phyloP scores from a whole-genome alignment of 2,888 invertebrate genomes.

The Rhogogaster chlorosoma region DNA sequence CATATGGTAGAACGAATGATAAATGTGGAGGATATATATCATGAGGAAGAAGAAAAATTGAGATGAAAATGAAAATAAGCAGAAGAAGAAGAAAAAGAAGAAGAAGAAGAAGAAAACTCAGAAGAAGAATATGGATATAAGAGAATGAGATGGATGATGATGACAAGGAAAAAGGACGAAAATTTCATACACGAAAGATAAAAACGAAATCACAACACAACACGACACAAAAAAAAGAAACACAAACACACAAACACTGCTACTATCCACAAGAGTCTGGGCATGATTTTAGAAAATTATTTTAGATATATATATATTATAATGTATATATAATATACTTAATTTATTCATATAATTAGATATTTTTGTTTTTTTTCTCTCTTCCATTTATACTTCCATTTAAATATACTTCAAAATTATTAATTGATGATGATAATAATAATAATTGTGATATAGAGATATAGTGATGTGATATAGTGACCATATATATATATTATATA shows the following conservation, averaged over 20 bases:
- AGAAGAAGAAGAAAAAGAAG: background rate
- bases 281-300: constrained; percentile 63
- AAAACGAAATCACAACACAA: constrained; percentile 1
- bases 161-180: background rate
- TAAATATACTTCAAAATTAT: background rate
- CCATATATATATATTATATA: constrained; percentile 18
- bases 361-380: background rate
- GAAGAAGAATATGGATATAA: background rate
- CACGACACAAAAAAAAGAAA: background rate
- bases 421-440: background rate
- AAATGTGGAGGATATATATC: background rate
- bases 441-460: background rate
- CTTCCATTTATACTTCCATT: background rate
- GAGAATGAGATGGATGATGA: background rate
- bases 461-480: constrained; percentile 64
- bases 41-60: background rate
- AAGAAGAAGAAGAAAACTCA: background rate
- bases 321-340: background rate
- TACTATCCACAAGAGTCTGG: constrained; percentile 45
- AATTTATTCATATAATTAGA: background rate
- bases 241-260: background rate
- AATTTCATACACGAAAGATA: background rate
- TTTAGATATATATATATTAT: background rate
- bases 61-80: background rate
- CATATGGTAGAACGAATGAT: background rate